Conservation (phyloP, 2,888 invertebrate species). For the Orgyia antiqua region DNA sequence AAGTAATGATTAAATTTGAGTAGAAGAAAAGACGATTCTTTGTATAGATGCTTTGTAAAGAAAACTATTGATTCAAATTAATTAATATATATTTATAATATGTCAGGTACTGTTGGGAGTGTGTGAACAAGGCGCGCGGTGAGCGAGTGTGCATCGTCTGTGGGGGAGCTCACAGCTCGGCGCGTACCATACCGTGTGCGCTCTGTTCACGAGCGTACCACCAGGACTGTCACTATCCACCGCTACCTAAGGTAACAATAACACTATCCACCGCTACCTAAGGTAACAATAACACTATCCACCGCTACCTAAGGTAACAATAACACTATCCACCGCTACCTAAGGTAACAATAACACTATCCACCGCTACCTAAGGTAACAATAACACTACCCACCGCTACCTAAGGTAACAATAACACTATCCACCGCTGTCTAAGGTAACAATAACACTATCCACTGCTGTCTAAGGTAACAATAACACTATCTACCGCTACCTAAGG, state of each 20-base stretch:
- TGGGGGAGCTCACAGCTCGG: conserved; percentile 75
- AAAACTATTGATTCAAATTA: too few species aligned
- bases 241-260: conserved; percentile 50
- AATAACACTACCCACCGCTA: too few species aligned
- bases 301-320: too few species aligned
- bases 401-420: conserved; percentile 57
- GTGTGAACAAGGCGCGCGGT: conserved; percentile 94
- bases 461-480: conserved; percentile 31
- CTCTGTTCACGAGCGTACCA: conserved; percentile 95
- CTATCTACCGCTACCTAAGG: neutral
- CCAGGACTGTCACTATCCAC: conserved; percentile 94
- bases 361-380: neutral
- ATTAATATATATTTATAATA: too few species aligned
- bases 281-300: neutral
- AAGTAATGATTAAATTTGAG: too few species aligned
- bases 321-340: neutral
- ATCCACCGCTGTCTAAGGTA: conserved; percentile 94
- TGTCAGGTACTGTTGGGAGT: conserved; percentile 96
- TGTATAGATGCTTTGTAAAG: too few species aligned
- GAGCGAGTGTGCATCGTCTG: conserved; percentile 97
- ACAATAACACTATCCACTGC: conserved; percentile 93
- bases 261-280: neutral
- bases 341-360: neutral
- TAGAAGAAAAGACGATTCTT: too few species aligned
- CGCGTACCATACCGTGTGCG: conserved; percentile 89